Evolutionary conservation across 2,888 invertebrate species (phyloP), one percentile per base, ranked within the genome.

Genomic region (Trachelus stipa): DNA sequence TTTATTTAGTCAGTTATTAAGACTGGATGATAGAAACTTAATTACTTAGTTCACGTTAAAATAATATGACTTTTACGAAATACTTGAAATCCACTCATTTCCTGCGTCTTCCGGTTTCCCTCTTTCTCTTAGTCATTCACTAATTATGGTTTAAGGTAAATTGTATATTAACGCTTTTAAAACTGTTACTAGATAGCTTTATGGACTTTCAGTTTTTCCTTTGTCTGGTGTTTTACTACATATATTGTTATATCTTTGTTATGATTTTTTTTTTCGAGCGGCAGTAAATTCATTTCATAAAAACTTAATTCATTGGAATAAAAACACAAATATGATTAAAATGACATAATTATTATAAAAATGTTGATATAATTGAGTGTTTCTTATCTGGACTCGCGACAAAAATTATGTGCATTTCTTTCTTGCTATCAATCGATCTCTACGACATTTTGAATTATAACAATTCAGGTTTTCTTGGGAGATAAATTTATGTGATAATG

Each of bases 401-500:
- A 15, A 40, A 40, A 23, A 15, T 40, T 15, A 40, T 40, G 1
- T 15, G n/a, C n/a, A 15, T 15, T 40, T 40, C 0, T 56, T 2
- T 23, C 56, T 56, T 23, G 56, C 23, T 56, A 23, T 1, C 9
- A 56, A 2, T 2, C 15, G 9, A 56, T 56, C 56, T 9, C 23
- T 23, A 9, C 2, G 56, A 23, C 23, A 56, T 56, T 56, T 56
- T 23, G 1, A 40, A 40, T 40, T 40, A 15, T 15, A 40, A 35
- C 35, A 56, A 23, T 56, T 9, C 56, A 56, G 9, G 23, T 56
- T 56, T 56, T 56, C 56, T 56, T 56, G 23, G 56, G 23, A 23
- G 23, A 56, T 56, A 23, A 23, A 23, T 56, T 56, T 80, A 40
- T 68, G 73, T 37, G 80, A 81, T 1, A 1, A 33, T 40, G 12